Conservation (phyloP, 2,888 invertebrate species). For the Minunthozetes semirufus region DNA sequence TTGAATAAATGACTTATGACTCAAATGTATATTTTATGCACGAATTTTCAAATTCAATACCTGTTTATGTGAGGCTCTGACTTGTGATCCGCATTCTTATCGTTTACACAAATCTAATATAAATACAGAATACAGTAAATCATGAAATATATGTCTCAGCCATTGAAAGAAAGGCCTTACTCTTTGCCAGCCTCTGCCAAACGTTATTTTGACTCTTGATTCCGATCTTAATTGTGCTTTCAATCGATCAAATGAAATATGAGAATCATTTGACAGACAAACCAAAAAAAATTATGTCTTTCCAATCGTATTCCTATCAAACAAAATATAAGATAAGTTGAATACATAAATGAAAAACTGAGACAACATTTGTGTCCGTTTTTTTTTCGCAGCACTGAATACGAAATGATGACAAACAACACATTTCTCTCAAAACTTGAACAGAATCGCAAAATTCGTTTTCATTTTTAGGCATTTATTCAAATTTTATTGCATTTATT, state of each 20-base stretch:
- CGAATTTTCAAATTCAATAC: not conserved
- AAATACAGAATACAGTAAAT: not conserved
- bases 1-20: conserved; percentile 5
- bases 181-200: not conserved
- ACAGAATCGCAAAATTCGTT: no score
- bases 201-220: not conserved
- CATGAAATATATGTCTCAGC: no score
- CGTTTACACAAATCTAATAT: not conserved
- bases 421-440: no score
- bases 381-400: no score
- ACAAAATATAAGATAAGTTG: not conserved
- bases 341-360: no score
- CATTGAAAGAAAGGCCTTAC: no score
- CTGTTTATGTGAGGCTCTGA: not conserved
- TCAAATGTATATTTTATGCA: not conserved
- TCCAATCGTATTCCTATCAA: not conserved
- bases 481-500: no score
- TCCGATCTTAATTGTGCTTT: not conserved
- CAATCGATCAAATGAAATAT: not conserved
- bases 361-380: no score
- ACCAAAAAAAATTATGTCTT: not conserved
- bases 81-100: not conserved
- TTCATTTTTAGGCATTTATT: no score
- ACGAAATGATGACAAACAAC: no score
- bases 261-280: not conserved